Evolutionary conservation across 2,113 vertebrate species (phyloP).

Genomic region (Callospermophilus lateralis): DNA sequence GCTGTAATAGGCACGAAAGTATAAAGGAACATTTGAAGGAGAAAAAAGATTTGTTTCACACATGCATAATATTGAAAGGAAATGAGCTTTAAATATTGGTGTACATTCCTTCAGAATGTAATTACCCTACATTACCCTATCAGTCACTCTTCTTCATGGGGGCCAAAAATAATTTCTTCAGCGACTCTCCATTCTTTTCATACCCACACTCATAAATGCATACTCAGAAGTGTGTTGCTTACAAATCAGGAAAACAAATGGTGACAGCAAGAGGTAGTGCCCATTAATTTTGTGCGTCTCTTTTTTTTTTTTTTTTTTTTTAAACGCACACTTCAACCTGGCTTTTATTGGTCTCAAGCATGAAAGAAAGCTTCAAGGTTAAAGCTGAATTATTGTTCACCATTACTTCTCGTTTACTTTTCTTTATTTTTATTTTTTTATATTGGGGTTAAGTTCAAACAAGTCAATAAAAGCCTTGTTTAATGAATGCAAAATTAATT

Average conservation of each 20-base stretch:
- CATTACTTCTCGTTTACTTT: neutral
- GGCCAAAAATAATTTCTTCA: conserved; percentile 61
- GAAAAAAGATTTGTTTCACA: conserved; percentile 69
- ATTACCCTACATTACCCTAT: conserved; percentile 71
- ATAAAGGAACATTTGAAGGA: conserved; percentile 69
- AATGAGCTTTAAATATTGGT: conserved; percentile 74
- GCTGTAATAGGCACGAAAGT: conserved; percentile 63
- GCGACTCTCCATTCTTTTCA: neutral
- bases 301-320: conserved; percentile 59
- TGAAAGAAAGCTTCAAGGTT: conserved; percentile 21
- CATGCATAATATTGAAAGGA: conserved; percentile 69
- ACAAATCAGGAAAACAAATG: conserved; percentile 65
- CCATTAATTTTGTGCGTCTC: conserved; percentile 57
- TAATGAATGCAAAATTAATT: conserved; percentile 1
- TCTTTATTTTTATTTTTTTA: neutral
- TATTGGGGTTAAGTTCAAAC: neutral
- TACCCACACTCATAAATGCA: conserved; percentile 47
- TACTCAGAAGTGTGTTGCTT: conserved; percentile 53
- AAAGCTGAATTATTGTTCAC: conserved; percentile 29
- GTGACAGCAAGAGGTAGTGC: neutral
- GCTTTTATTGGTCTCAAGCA: conserved; percentile 46
- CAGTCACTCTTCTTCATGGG: conserved; percentile 76
- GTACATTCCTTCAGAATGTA: conserved; percentile 41
- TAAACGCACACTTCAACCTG: conserved; percentile 16
- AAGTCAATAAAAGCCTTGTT: neutral